Evolutionary conservation across 2,113 vertebrate species (phyloP).

Genomic region (Gila orcuttii): DNA sequence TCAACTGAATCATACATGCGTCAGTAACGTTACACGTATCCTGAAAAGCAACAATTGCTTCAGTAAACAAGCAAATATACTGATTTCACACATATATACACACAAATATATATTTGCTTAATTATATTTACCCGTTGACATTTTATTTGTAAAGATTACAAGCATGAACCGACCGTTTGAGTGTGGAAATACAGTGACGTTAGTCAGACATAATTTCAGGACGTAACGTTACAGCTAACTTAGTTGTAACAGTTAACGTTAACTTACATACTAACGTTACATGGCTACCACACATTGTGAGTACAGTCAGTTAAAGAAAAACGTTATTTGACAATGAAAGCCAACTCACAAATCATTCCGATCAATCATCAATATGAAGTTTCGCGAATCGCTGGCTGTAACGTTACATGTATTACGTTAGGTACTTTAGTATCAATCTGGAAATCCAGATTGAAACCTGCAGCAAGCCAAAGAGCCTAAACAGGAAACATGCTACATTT

Average conservation of each 20-base stretch:
- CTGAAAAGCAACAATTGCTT: not conserved
- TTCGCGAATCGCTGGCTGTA: not conserved
- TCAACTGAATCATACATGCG: not conserved
- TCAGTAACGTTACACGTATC: too few relatives aligned
- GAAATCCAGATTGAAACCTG: not conserved
- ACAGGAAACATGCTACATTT: not conserved
- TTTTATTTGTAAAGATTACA: not conserved
- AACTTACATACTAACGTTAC: too few relatives aligned
- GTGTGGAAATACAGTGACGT: not conserved
- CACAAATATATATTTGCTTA: not conserved
- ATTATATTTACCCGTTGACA: not conserved
- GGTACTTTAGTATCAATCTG: not conserved
- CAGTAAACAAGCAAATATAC: not conserved
- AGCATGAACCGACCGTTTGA: not conserved
- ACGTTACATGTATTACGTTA: not conserved
- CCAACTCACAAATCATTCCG: not conserved
- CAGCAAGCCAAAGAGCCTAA: not conserved
- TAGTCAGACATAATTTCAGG: not conserved
- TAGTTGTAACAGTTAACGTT: not conserved
- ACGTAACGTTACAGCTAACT: not conserved
- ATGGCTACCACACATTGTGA: not conserved
- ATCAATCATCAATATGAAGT: not conserved
- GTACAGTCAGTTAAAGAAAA: not conserved
- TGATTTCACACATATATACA: not conserved
- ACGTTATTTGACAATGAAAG: not conserved